Evolutionary conservation across 1,140 invertebrate species (phyloP), one percentile per base, ranked within the genome.

Genomic region (Akabosia matsudoensis): DNA sequence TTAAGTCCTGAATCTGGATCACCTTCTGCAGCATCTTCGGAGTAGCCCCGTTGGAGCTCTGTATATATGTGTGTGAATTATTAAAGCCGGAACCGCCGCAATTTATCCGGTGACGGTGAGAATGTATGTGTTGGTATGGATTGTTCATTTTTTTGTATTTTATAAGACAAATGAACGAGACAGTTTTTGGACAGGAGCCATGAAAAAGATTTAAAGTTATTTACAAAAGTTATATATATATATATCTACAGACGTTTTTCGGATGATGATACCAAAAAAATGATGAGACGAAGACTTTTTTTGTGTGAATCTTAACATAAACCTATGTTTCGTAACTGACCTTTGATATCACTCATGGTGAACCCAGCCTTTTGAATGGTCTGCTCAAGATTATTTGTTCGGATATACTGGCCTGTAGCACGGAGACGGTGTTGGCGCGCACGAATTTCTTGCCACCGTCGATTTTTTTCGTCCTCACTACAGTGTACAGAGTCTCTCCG

Each of bases 291-390:
- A n/a, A n/a, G n/a, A n/a, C n/a, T n/a, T n/a, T n/a, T 10, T 56
- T 56, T 24, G 14, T 13, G 54, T 56, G n/a, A 7, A 13, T 56
- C 18, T 31, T 28, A 10, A 30, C 4, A 67, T 30, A 67, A 30
- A 67, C 7, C 28, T 4, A n/a, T 67, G 24, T 67, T 14, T 24
- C 22, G 22, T 24, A 61, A 74, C 56, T 78, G 84, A 92, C 92
- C 93, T 90, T 96, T 96, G 56, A 97, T 94, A 82, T 97, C 95
- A 80, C 91, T 95, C 90, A 96, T 95, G 31, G 92, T 94, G 83
- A 97, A 96, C 10, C 94, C 94, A 76, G 93, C 93, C 74, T 86
- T 85, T 79, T 93, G 90, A 88, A 97, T 94, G 76, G 96, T 95
- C 83, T 95, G 93, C 83, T 96, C 93, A 80, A 95, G 91, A 79